Evolutionary conservation across 2,888 invertebrate genomes (phyloP).

Genomic region (Pyralis farinalis): DNA sequence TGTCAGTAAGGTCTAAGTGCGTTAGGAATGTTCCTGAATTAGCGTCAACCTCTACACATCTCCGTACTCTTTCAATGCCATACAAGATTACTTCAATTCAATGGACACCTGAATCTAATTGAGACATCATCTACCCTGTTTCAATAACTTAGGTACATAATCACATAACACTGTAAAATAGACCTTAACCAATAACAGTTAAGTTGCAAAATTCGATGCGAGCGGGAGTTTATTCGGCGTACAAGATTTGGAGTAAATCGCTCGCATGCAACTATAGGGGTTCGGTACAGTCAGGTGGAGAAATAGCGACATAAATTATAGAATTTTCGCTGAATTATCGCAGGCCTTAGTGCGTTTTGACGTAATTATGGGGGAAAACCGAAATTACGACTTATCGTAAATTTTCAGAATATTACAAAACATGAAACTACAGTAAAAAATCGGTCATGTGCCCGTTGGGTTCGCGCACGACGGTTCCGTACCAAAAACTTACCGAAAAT

Average conservation of each 20-base stretch:
- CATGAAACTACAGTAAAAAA: too few species aligned
- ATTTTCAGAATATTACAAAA: too few species aligned
- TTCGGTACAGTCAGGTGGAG: conserved; percentile 14
- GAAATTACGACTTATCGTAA: too few species aligned
- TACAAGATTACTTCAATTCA: conserved; percentile 47
- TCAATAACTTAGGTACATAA: conserved; percentile 14
- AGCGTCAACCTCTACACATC: too few species aligned
- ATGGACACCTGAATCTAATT: conserved; percentile 56
- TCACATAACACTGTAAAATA: conserved; percentile 2
- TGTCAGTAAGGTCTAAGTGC: too few species aligned
- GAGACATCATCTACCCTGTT: conserved; percentile 40
- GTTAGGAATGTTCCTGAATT: too few species aligned
- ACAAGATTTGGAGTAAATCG: conserved; percentile 22
- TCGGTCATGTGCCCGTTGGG: too few species aligned
- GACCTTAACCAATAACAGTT: background rate
- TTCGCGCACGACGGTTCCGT: too few species aligned
- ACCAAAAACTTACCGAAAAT: too few species aligned
- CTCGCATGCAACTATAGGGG: conserved; percentile 19
- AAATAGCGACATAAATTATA: conserved; percentile 7
- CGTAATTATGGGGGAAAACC: too few species aligned
- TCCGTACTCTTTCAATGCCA: conserved; percentile 37
- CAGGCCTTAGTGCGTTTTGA: too few species aligned
- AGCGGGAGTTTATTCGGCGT: conserved; percentile 10
- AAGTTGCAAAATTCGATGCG: conserved; percentile 6
- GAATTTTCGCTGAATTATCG: too few species aligned